A percentile compares a stretch with the other conserved stretches of the same genome.
Evolutionary conservation across 23 tunicate species (phyloP).

Genomic region (Aplidium turbinatum): DNA sequence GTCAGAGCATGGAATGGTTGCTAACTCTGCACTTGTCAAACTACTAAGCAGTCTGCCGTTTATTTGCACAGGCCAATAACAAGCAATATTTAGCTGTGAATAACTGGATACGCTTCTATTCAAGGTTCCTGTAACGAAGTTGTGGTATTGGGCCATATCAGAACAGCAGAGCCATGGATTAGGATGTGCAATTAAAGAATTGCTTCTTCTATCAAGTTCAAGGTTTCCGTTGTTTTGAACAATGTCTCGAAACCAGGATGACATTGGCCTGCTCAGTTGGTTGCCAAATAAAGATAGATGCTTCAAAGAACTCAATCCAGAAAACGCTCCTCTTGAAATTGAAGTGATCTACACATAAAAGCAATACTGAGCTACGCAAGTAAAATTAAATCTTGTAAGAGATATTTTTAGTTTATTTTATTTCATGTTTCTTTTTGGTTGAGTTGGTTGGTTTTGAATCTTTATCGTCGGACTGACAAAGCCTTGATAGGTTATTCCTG

Average conservation of each 20-base stretch:
- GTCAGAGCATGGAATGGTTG: conserved; percentile 13
- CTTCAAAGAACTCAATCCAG: conserved; percentile 25
- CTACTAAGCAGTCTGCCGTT: conserved; percentile 34
- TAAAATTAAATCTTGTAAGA: too few relatives aligned
- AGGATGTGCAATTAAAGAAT: conserved; percentile 8
- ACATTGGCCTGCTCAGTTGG: conserved; percentile 24
- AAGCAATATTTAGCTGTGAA: conserved; percentile 37
- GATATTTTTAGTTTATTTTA: too few relatives aligned
- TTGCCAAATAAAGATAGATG: conserved; percentile 63
- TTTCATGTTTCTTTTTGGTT: too few relatives aligned
- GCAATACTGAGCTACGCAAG: too few relatives aligned
- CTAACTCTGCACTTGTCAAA: conserved; percentile 13
- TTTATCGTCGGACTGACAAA: too few relatives aligned
- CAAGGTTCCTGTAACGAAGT: neutral
- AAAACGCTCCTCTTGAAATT: conserved; percentile 22
- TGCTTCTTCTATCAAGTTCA: conserved; percentile 30
- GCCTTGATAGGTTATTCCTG: too few relatives aligned
- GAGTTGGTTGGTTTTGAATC: too few relatives aligned
- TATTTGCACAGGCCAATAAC: conserved; percentile 44
- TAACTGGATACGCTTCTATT: conserved; percentile 24
- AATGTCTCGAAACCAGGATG: conserved; percentile 41
- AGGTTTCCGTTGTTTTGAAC: conserved; percentile 40
- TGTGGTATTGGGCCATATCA: conserved; percentile 18
- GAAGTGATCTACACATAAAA: conserved; percentile 2
- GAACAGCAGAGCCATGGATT: conserved; percentile 65